Evolutionary conservation across 1,140 invertebrate species (phyloP), one percentile per base, ranked within the genome.

Genomic region (Pseudomyrmex concolor): DNA sequence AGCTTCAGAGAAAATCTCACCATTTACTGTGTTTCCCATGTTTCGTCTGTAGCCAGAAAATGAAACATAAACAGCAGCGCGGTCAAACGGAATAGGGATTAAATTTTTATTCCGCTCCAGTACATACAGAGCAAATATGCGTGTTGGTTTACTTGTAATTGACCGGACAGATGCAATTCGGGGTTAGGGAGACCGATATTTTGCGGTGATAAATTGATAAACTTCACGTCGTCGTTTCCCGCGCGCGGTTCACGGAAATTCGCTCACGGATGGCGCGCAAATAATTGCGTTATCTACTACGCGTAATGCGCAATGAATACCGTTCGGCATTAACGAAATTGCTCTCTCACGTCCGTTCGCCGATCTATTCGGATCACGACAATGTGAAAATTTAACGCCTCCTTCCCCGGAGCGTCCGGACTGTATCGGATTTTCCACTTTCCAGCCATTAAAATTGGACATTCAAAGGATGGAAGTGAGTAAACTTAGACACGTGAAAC

Each of bases 211-310:
- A 83, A 88, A 88, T 70, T 67, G 83, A 85, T 78, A 59, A 77
- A 85, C 83, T 60, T 60, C 57, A 34, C 25, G 34, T 80, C 62
- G 59, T 60, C 22, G 9, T 19, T 34, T 34, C 5, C 34, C 34
- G 34, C 34, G 34, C 34, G 51, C 63, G 67, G 45, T 72, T 63
- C 9, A 17, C 22, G 72, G 57, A 76, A 34, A 62, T 13, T 74
- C 45, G 57, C 76, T 34, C 34, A 34, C 34, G 34, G 70, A 88
- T 71, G 83, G 70, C 89, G 88, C 74, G 84, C 83, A 89, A 90
- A 90, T 90, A 90, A 90, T 90, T 89, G 81, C 86, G 71, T 89
- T 89, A 88, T 71, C 86, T 81, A 78, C 59, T 84, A 55, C 71
- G 71, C 88, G 80, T 89, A 89, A 88, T 88, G 78, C 84, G 74